phyloP scores from a whole-genome alignment of 1,140 invertebrate species.

The Cyphomyrmex costatus region DNA sequence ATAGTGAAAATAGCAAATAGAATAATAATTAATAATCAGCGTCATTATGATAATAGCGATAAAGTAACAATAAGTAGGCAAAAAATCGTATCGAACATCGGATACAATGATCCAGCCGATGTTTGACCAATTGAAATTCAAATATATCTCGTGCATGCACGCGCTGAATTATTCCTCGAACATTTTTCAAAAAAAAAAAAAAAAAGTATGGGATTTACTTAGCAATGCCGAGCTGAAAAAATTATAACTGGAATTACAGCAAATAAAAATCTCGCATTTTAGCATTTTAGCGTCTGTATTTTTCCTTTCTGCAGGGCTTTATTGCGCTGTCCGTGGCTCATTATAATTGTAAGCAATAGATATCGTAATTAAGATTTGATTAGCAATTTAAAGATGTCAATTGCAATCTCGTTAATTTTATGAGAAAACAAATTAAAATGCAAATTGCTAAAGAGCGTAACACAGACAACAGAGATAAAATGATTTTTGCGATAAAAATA shows the following conservation, averaged over 20 bases:
- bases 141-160: slow-evolving; percentile 39
- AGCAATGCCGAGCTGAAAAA: slow-evolving; percentile 4
- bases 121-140: slow-evolving; percentile 15
- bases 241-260: slow-evolving; percentile 3
- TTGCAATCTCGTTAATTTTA: slow-evolving; percentile 11
- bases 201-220: too few relatives aligned
- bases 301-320: background rate
- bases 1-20: slow-evolving; percentile 79
- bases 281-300: background rate
- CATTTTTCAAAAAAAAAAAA: too few relatives aligned
- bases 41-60: slow-evolving; percentile 80
- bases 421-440: slow-evolving; percentile 10
- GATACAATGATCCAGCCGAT: slow-evolving; percentile 48
- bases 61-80: slow-evolving; percentile 82
- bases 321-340: slow-evolving; percentile 9
- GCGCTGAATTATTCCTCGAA: slow-evolving; percentile 19
- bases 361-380: slow-evolving; percentile 43
- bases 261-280: background rate
- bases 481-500: slow-evolving; percentile 26
- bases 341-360: slow-evolving; percentile 17
- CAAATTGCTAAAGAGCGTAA: slow-evolving; percentile 47
- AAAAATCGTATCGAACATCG: slow-evolving; percentile 68
- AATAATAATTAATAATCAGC: slow-evolving; percentile 78
- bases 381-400: slow-evolving; percentile 29
- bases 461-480: slow-evolving; percentile 4